Evolutionary conservation across 2,113 vertebrate species (phyloP), one percentile per base, ranked within the genome.

Genomic region (Neogobius melanostomus): DNA sequence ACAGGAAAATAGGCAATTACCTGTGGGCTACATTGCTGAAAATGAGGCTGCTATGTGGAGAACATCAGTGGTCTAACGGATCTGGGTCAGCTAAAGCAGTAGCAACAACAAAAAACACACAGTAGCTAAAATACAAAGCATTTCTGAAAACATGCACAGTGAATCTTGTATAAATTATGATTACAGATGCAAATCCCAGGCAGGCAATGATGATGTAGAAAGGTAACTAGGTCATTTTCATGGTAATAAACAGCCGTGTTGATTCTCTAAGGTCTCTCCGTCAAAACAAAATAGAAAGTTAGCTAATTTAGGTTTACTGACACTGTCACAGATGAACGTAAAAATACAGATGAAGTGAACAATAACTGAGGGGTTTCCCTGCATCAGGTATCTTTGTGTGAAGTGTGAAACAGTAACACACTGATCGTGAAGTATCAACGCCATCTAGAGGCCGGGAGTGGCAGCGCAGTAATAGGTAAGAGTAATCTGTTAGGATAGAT

Each of bases 211-310:
- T 86, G 71, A 48, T 45, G 68, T 64, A 53, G 7, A 53, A 21
- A 61, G 8, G 16, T 44, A 69, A 79, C 66, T 84, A 69, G 75
- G 69, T 79, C 71, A 50, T 6, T 36, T 36, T 36, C 14, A n/a
- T 56, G 53, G 57, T 69, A 47, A 62, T 36, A 68, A 72, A 82
- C 72, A 85, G 81, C 68, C 50, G 61, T 67, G 50, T 59, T 60
- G 51, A 11, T 84, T 79, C 72, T 76, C 9, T 21, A 69, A 77
- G 68, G 62, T 72, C 76, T 68, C 49, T 17, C 15, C 28, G 47
- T 68, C 47, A 21, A 36, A 36, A 36, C 3, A 36, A 36, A 36
- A 36, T 36, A 4, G 3, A 36, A 36, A 36, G 28, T 36, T 36
- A 5, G 28, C 28, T 4, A 36, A 36, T 36, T 0, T 4, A 36